Base-by-base conservation (phyloP, 2,113 vertebrate species). In the Sakesphorus luctuosus region DNA sequence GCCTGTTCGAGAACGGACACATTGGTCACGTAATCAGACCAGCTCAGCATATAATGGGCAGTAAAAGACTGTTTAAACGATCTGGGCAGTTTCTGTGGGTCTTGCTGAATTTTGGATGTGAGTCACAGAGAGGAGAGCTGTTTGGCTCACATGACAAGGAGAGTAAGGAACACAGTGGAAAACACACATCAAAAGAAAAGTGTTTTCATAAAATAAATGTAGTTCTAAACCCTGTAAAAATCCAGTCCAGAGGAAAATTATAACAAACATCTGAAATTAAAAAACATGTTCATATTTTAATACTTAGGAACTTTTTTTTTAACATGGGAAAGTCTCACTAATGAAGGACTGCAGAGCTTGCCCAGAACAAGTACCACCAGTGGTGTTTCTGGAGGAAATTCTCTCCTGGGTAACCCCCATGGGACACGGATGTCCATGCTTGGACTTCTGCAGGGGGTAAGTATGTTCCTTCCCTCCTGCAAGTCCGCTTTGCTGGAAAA, bases 281-380 rank as follows among this genome's bases (percentile, higher is more conserved):
- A 68, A 65, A 17, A 1, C 9, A 53, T 17, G 1, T 43, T 80
- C 24, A 31, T 53, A 50, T 46, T 65, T 87, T 47, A 74, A 55
- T 25, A 73, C 28, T 18, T 81, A 36, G 25, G 7, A 5, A 8
- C 29, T 46, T 31, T 23, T 33, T 69, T 68, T 44, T 46, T 4
- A 8, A 8, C 0, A 4, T n/a, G 59, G 52, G 44, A 59, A 61
- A 81, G 66, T 3, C 0, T 26, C 43, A n/a, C 47, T 63, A n/a
- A 31, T 0, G 6, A 87, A 77, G n/a, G 6, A 8, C 40, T 52
- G 5, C 36, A 71, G 65, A 84, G 7, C 24, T 90, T 0, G 0
- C 28, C 21, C 61, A 43, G 24, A 77, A 53, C 0, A 4, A 84
- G 36, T 21, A 49, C 19, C 25, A 49, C 19, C n/a, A 25, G 43